A percentile compares a stretch with the other conserved stretches of the same genome.
These are phyloP conservation scores for Pelmatolapia mariae DNA, from an alignment of 2,113 vertebrate genomes.

Conservation along the genomic window DNA sequence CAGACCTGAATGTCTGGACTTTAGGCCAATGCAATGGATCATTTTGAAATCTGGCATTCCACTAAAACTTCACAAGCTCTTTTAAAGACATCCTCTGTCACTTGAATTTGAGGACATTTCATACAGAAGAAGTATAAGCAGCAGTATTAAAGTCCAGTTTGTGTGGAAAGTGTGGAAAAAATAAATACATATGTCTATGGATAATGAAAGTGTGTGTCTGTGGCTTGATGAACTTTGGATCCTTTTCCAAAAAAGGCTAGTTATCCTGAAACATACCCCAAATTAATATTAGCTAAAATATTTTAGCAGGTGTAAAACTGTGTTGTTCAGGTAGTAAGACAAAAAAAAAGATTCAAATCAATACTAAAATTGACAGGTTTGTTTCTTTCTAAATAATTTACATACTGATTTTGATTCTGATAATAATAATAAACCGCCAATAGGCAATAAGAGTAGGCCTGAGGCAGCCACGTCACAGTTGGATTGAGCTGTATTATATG, in stretches of 20 bases:
- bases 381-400: not conserved
- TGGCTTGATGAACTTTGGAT: not conserved
- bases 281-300: not conserved
- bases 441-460: not conserved
- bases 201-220: not conserved
- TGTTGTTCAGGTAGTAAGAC: not conserved
- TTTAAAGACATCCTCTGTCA: not conserved
- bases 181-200: not conserved
- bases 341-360: not conserved
- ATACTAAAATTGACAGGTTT: not conserved
- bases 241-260: not conserved
- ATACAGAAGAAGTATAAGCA: not conserved
- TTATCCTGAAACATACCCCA: not conserved
- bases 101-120: not conserved
- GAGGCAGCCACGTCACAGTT: not conserved
- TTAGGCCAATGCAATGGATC: not conserved
- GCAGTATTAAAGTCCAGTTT: not conserved
- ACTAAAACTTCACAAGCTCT: not conserved
- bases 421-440: not conserved
- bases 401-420: not conserved
- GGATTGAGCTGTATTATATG: not conserved
- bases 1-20: conserved; percentile 4
- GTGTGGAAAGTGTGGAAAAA: not conserved
- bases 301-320: not conserved
- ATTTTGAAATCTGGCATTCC: not conserved